Conservation (phyloP, 2,888 invertebrate genomes). For the Heliconius cydno region DNA sequence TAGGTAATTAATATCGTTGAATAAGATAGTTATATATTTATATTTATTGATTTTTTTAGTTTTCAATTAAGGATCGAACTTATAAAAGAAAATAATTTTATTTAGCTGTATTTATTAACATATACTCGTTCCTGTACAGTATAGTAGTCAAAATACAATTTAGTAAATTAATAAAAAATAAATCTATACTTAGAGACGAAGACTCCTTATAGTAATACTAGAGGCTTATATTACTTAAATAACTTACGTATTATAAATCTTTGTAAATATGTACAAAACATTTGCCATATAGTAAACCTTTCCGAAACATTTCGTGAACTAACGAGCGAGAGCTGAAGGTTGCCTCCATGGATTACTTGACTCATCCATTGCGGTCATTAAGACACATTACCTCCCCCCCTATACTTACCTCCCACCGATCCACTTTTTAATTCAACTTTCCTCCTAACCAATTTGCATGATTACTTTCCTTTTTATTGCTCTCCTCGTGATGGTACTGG, state of each 20-base stretch:
- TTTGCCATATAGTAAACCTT: constrained; percentile 33
- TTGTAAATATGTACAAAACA: constrained; percentile 2
- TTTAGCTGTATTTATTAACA: too few relatives aligned
- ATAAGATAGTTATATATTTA: too few relatives aligned
- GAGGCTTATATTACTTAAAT: neutral
- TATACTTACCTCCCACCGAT: constrained; percentile 55
- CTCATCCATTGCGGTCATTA: constrained; percentile 83
- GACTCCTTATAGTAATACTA: neutral
- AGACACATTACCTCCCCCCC: constrained; percentile 74
- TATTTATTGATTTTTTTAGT: too few relatives aligned
- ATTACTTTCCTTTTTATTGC: constrained; percentile 83
- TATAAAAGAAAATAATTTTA: too few relatives aligned
- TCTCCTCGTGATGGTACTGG: constrained; percentile 58
- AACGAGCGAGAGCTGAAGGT: constrained; percentile 69
- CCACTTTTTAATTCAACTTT: constrained; percentile 83
- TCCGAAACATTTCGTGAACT: constrained; percentile 49
- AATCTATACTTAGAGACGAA: neutral
- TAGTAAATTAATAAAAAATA: too few relatives aligned
- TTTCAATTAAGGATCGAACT: too few relatives aligned
- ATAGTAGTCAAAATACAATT: too few relatives aligned
- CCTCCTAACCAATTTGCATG: constrained; percentile 81
- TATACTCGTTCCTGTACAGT: too few relatives aligned
- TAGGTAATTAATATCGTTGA: too few relatives aligned
- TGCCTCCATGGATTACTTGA: constrained; percentile 68
- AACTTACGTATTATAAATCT: neutral